Conservation (phyloP, 2,888 invertebrate genomes). For the Ceraclea dissimilis region DNA sequence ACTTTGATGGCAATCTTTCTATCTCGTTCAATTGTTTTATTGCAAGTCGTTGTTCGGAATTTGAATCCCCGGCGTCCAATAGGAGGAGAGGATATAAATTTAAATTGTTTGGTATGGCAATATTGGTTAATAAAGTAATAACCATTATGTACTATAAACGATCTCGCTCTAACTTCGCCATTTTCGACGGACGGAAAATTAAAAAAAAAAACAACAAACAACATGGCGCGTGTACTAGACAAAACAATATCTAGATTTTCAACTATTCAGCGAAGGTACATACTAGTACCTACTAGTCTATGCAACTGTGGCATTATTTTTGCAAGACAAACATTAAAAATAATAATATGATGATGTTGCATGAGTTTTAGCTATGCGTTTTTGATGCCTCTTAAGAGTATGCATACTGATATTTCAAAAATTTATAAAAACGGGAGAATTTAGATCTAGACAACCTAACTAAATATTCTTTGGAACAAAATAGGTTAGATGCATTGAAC, state of each 20-base stretch:
- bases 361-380: too few species aligned
- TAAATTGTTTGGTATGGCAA: conserved; percentile 31
- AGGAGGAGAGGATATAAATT: conserved; percentile 22
- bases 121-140: conserved; percentile 52
- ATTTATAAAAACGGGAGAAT: too few species aligned
- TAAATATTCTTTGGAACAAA: too few species aligned
- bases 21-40: conserved; percentile 24
- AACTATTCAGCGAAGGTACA: too few species aligned
- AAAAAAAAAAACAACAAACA: conserved; percentile 15
- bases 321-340: too few species aligned
- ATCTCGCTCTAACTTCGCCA: conserved; percentile 7
- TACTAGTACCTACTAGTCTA: too few species aligned
- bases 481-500: too few species aligned
- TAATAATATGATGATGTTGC: too few species aligned
- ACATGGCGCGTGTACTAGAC: conserved; percentile 15
- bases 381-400: too few species aligned
- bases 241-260: conserved; percentile 17
- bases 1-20: conserved; percentile 25
- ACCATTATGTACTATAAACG: conserved; percentile 36
- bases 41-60: conserved; percentile 22
- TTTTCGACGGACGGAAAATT: neutral
- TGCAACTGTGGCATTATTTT: too few species aligned
- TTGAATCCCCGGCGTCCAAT: conserved; percentile 23
- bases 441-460: too few species aligned
- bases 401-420: too few species aligned